Base-by-base conservation (phyloP, 2,113 vertebrate genomes). In the Periophthalmus modestus region DNA sequence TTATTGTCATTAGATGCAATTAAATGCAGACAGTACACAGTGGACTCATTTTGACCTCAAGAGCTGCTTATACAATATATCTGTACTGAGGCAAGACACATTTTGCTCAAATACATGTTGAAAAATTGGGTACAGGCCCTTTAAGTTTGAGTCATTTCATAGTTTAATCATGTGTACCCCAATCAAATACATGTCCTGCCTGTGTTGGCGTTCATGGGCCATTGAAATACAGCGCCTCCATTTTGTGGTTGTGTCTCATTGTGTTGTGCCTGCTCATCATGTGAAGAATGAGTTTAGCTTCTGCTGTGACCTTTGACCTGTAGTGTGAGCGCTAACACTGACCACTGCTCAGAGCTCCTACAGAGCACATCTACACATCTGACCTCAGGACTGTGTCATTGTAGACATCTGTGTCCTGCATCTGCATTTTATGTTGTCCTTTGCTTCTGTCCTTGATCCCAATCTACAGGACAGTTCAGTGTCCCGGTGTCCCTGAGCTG, bases 361-460 rank as follows among this genome's bases (percentile, higher is more conserved):
- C 19, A 9, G 19, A 55, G 9, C 52, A 18, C 50, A 55, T 9
- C 18, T 10, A 3, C 52, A 55, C n/a, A 55, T 21, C 52, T 55
- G 19, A 55, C 16, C 52, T 16, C 69, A 28, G 73, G 68, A 54
- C 58, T 68, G 18, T 28, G 5, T 16, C 75, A 63, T 54, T 36
- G 18, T 74, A 15, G 28, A 43, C 47, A 43, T 75, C 62, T 80
- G 71, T 78, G 63, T 72, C 70, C 75, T 54, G 69, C 71, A 75
- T 80, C 66, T 85, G 85, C 59, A 33, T 85, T 87, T 73, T 66
- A 66, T 84, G 80, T 87, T 19, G 47, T 81, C 77, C 68, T 82
- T 18, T 46, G 9, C 78, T 47, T 0, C 4, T 82, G 73, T 63
- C 68, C 74, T 34, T 7, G 10, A 59, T 59, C 57, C 59, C 18